These are phyloP conservation scores for Struthio camelus DNA, from an alignment of 2,113 vertebrate genomes.

Conservation along the genomic window DNA sequence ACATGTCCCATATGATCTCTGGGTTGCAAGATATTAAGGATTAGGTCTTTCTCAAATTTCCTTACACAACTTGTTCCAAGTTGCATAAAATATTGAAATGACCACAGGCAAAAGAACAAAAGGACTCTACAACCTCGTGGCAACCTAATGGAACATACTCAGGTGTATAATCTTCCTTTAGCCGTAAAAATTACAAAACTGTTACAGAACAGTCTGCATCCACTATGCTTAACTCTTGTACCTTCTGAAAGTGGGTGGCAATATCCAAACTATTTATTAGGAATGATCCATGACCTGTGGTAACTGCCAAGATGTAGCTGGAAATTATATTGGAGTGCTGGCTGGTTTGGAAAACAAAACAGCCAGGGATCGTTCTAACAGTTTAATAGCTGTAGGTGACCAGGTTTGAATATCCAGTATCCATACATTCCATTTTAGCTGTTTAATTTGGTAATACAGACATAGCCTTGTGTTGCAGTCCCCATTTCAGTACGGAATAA, in stretches of 20 bases:
- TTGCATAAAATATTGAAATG: background rate
- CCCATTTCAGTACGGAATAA: background rate
- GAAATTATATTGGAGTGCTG: background rate
- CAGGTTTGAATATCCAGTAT: background rate
- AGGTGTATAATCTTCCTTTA: background rate
- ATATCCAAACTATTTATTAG: background rate
- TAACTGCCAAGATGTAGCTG: background rate
- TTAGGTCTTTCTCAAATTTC: background rate
- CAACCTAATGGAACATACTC: background rate
- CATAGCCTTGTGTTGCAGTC: background rate
- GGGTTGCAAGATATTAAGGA: background rate
- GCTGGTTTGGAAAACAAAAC: background rate
- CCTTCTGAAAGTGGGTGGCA: background rate
- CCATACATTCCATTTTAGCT: background rate
- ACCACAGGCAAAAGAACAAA: background rate
- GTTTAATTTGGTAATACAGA: background rate
- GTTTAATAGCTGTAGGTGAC: background rate
- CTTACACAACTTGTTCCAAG: background rate
- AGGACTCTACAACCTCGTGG: background rate
- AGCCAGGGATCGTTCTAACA: background rate
- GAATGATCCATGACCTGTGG: accelerated
- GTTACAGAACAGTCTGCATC: background rate
- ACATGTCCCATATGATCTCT: background rate
- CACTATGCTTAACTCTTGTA: background rate
- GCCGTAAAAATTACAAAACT: background rate